These are phyloP conservation scores for Apolygus lucorum DNA, from an alignment of 1,140 invertebrate species.

Conservation along the genomic window DNA sequence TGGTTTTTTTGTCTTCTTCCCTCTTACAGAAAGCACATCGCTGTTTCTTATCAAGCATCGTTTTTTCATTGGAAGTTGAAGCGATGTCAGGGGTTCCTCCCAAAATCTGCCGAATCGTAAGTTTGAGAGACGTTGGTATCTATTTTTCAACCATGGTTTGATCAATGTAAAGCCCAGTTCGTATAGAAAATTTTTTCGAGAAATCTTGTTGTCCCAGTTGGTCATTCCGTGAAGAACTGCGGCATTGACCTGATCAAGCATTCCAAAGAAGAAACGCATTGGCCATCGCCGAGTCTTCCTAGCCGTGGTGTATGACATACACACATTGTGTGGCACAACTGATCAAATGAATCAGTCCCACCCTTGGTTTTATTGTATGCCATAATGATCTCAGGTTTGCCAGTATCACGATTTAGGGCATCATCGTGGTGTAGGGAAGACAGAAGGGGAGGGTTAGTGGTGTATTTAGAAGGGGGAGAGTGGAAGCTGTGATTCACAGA, in stretches of 20 bases:
- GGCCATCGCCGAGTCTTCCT: constrained; percentile 37
- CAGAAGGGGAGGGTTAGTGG: constrained; percentile 32
- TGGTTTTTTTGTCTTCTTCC: no score
- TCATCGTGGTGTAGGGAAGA: constrained; percentile 31
- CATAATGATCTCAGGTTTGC: constrained; percentile 35
- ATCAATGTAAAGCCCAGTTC: no score
- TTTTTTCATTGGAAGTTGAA: no score
- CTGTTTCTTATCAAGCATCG: no score
- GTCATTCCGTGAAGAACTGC: constrained; percentile 27
- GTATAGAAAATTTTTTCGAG: no score
- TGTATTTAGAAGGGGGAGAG: no score
- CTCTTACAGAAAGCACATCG: no score
- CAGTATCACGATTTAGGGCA: constrained; percentile 29
- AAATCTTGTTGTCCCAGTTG: background rate
- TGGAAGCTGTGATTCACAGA: no score
- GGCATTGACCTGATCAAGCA: constrained; percentile 33
- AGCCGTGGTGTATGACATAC: constrained; percentile 31
- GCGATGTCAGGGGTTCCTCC: no score
- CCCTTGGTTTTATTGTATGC: constrained; percentile 38
- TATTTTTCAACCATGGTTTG: no score
- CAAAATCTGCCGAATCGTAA: no score
- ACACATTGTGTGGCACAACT: constrained; percentile 36
- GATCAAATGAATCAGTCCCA: constrained; percentile 37
- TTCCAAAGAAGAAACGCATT: constrained; percentile 35
- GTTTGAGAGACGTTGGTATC: no score